Evolutionary conservation across 2,888 invertebrate species (phyloP).

Genomic region (Chironomus riparius): DNA sequence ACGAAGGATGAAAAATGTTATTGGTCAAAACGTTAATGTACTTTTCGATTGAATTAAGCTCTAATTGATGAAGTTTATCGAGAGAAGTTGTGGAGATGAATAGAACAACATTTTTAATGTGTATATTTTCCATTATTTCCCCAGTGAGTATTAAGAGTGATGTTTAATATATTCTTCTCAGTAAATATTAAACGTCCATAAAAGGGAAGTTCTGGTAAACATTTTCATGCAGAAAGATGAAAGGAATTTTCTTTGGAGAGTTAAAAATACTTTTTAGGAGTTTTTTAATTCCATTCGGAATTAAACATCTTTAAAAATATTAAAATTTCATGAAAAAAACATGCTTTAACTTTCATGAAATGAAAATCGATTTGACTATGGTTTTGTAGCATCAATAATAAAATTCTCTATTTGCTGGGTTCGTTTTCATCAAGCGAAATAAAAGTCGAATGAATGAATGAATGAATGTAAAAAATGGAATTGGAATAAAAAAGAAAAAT

Average conservation of each 20-base stretch:
- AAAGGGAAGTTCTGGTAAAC: not conserved
- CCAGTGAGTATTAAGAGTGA: not conserved
- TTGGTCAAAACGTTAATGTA: slow-evolving; percentile 3
- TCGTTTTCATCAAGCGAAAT: too few relatives aligned
- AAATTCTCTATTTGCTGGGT: too few relatives aligned
- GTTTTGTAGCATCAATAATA: too few relatives aligned
- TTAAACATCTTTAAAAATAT: too few relatives aligned
- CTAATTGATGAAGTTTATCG: slow-evolving; percentile 21
- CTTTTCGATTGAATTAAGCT: slow-evolving; percentile 16
- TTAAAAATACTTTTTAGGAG: not conserved
- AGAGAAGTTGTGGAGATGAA: not conserved
- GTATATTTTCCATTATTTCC: not conserved
- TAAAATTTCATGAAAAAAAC: too few relatives aligned
- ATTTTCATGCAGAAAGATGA: too few relatives aligned
- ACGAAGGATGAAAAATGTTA: not conserved
- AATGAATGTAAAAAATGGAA: not conserved
- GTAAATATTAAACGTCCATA: not conserved
- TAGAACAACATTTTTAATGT: not conserved
- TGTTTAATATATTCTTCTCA: not conserved
- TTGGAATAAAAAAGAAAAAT: not conserved
- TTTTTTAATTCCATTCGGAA: too few relatives aligned
- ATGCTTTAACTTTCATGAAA: too few relatives aligned
- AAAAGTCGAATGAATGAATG: too few relatives aligned
- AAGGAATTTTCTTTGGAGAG: too few relatives aligned
- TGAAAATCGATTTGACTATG: too few relatives aligned